Evolutionary conservation across 1,140 invertebrate species (phyloP).

Genomic region (Neodiprion pinetum): DNA sequence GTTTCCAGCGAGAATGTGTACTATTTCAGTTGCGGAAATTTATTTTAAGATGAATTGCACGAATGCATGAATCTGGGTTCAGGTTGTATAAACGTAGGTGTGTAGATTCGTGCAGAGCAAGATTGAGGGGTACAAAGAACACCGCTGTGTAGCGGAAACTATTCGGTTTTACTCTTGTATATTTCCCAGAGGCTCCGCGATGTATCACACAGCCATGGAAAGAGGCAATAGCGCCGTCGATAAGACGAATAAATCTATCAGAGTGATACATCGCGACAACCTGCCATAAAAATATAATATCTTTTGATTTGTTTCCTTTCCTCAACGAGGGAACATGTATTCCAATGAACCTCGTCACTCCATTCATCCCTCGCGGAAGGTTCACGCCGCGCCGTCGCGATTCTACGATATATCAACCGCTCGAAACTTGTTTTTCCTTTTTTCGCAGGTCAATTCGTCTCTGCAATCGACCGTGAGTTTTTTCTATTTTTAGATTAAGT

Average conservation of each 20-base stretch:
- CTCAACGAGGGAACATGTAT: not conserved
- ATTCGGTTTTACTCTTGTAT: slow-evolving; percentile 42
- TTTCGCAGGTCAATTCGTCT: not conserved
- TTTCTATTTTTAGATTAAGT: not conserved
- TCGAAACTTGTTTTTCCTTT: not conserved
- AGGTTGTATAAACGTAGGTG: not conserved
- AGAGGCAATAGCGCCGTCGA: slow-evolving; percentile 41
- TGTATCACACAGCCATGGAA: slow-evolving; percentile 29
- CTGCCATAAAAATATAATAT: slow-evolving; percentile 40
- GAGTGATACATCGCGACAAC: slow-evolving; percentile 42
- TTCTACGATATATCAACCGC: not conserved
- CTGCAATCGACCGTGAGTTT: not conserved
- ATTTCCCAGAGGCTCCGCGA: slow-evolving; percentile 44
- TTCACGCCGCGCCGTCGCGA: not conserved
- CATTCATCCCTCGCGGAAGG: not conserved
- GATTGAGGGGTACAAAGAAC: slow-evolving; percentile 5
- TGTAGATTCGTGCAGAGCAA: not conserved
- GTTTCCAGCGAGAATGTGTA: no score
- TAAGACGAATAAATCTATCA: slow-evolving; percentile 41
- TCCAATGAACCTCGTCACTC: not conserved
- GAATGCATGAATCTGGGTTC: not conserved
- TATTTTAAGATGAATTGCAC: not conserved
- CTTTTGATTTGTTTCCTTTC: slow-evolving; percentile 10
- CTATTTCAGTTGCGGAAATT: not conserved
- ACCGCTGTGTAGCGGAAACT: slow-evolving; percentile 24